Percentiles rank a stretch among this genome's conserved stretches.
Evolutionary conservation across 2,113 vertebrate species (phyloP).

Genomic region (Peucedramus taeniatus): DNA sequence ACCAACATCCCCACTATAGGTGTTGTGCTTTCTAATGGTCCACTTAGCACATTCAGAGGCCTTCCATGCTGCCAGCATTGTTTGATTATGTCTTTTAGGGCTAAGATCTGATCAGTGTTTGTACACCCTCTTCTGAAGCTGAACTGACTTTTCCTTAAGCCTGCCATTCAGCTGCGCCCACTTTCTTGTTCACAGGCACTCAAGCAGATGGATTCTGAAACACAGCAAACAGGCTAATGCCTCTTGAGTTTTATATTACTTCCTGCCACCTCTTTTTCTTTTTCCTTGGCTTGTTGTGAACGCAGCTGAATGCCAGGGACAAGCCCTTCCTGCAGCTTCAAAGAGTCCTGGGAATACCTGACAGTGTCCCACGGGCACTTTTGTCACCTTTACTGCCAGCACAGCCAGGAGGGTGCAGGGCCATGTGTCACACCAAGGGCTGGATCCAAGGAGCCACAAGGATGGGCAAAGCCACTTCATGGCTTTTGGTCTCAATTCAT

Average conservation of each 20-base stretch:
- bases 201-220: conserved; percentile 39
- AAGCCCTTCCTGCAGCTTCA: not conserved
- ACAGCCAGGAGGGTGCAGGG: not conserved
- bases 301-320: not conserved
- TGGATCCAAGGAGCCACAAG: not conserved
- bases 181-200: conserved; percentile 33
- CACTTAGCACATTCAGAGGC: conserved; percentile 32
- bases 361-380: rapidly evolving
- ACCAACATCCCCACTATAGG: not conserved
- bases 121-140: conserved; percentile 1
- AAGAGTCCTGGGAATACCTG: not conserved
- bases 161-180: not conserved
- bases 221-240: conserved; percentile 42
- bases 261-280: conserved; percentile 33
- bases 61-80: not conserved
- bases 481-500: not conserved
- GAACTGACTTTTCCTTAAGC: conserved; percentile 26
- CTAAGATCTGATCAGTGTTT: conserved; percentile 32
- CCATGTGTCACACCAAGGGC: rapidly evolving
- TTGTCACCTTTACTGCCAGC: not conserved
- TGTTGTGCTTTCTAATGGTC: conserved; percentile 39
- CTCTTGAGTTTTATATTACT: conserved; percentile 35
- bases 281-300: not conserved
- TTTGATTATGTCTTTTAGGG: conserved; percentile 26
- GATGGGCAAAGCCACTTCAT: not conserved